phyloP scores from a whole-genome alignment of 1,140 invertebrate genomes.

The Mactra quadrangularis region DNA sequence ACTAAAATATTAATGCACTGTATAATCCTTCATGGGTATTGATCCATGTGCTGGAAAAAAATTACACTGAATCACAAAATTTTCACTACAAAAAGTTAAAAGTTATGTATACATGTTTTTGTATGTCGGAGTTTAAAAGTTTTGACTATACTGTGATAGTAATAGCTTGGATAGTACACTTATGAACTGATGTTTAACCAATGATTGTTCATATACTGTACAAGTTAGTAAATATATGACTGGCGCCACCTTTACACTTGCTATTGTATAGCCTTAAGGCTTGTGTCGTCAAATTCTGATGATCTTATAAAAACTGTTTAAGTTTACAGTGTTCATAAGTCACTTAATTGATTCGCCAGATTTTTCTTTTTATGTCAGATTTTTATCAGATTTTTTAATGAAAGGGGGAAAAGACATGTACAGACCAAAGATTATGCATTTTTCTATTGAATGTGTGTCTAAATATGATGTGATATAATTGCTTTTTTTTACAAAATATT shows the following conservation, averaged over 20 bases:
- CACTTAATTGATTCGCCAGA: conserved; percentile 9
- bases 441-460: no score
- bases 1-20: no score
- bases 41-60: no score
- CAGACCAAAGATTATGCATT: no score
- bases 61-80: no score
- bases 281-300: conserved; percentile 22
- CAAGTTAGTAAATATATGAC: conserved; percentile 10
- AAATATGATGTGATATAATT: neutral
- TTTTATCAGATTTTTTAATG: no score
- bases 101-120: no score
- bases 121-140: no score
- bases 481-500: neutral
- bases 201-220: conserved; percentile 1
- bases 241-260: conserved; percentile 32
- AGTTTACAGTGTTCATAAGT: conserved; percentile 11
- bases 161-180: conserved; percentile 15
- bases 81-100: no score
- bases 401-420: no score
- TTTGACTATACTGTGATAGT: neutral
- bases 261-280: conserved; percentile 28
- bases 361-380: conserved; percentile 28
- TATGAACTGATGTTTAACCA: conserved; percentile 7
- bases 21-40: no score
- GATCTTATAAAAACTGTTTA: neutral